Base-by-base conservation (phyloP, 1,140 invertebrate genomes). In the Drosophila kanapiae region DNA sequence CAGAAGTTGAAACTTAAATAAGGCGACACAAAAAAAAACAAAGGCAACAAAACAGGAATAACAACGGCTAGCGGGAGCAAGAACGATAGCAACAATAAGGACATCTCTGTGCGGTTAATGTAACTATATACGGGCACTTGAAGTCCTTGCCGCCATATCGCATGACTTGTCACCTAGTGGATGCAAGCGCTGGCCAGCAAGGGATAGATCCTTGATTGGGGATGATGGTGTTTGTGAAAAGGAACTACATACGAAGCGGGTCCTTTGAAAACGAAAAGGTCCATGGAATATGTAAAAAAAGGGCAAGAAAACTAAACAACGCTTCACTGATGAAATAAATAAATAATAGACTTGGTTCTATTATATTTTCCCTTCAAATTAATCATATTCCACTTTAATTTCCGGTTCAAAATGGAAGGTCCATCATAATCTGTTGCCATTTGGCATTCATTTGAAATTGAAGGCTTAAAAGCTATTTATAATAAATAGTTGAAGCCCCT, bases 1-100 rank as follows among this genome's bases (percentile, higher is more conserved):
- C 75, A 56, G 69, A 79, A 85, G 79, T 86, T 82, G 75, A 85
- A 79, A 87, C 79, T 85, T 86, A 86, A 85, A 82, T 82, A 85
- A 75, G 83, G 45, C 63, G 61, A 38, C 74, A 69, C 23, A 23
- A 23, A 23, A 23, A 23, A 23, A 23, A 69, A 42, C 31, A 65
- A 40, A 16, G 43, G 53, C 13, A 47, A 23, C 9, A 59, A 43
- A 47, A 14, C 29, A 48, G 14, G 18, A 45, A 23, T 27, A 56
- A 56, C 45, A 68, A 33, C 11, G 59, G 43, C 37, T 47, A 59
- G 11, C 38, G 14, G 3, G 13, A 53, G 10, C n/a, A 9, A 33
- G n/a, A 63, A 1, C 8, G 4, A 18, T 16, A 18, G 11, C 43
- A 40, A 51, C 69, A 63, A 54, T 29, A 43, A 56, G 54, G 49